These are phyloP conservation scores for Holothuria glaberrima DNA, from an alignment of 35 echinoderm and acorn worm genomes.

Conservation along the genomic window DNA sequence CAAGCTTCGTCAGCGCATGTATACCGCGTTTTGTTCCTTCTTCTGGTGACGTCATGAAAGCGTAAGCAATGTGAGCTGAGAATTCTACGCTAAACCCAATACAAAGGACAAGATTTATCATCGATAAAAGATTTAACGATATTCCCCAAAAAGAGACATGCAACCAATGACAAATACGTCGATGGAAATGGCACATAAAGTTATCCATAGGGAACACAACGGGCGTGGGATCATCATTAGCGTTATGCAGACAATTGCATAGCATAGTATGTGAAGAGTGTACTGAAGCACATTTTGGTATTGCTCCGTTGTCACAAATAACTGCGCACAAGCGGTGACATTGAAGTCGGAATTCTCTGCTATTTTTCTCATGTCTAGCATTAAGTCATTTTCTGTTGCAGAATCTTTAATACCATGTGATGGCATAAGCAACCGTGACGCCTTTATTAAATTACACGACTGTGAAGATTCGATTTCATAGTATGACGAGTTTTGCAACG, in stretches of 20 bases:
- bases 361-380: conserved; percentile 54
- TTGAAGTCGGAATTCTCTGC: conserved; percentile 52
- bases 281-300: no score
- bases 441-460: neutral
- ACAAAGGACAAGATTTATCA: conserved; percentile 85
- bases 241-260: conserved; percentile 77
- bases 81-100: conserved; percentile 84
- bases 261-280: no score
- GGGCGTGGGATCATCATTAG: conserved; percentile 86
- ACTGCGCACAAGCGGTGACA: conserved; percentile 55
- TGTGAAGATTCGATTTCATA: neutral
- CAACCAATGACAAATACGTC: conserved; percentile 74
- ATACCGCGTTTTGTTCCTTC: conserved; percentile 24
- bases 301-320: conserved; percentile 40
- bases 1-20: conserved; percentile 67
- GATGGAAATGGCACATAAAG: conserved; percentile 73
- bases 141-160: conserved; percentile 86
- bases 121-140: conserved; percentile 74
- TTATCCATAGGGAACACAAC: conserved; percentile 69
- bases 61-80: conserved; percentile 70
- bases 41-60: conserved; percentile 28
- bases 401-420: conserved; percentile 60
- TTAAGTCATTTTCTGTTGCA: conserved; percentile 51
- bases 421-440: conserved; percentile 68
- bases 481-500: neutral